phyloP scores from a whole-genome alignment of 2,113 vertebrate genomes.

The Catharus minimus region DNA sequence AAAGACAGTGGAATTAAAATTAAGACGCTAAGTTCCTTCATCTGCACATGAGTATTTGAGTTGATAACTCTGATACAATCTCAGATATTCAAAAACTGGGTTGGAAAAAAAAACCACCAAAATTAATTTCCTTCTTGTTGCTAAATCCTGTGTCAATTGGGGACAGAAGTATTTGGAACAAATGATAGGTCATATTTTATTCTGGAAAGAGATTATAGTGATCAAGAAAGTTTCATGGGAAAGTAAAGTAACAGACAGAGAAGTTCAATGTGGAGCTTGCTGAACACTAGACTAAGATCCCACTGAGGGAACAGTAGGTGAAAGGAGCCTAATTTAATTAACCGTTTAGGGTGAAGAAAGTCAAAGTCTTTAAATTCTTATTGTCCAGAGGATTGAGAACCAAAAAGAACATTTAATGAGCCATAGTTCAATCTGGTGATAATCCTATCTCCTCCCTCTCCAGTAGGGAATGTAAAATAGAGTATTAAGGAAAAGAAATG shows the following conservation, averaged over 20 bases:
- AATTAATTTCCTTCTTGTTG: neutral
- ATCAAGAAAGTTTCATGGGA: neutral
- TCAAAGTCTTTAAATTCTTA: neutral
- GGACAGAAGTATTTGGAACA: neutral
- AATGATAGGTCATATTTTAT: neutral
- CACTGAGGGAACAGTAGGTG: neutral
- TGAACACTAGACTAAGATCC: neutral
- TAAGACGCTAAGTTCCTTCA: neutral
- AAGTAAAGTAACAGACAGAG: neutral
- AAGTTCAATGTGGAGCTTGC: neutral
- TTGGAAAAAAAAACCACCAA: no score
- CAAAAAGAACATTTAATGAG: neutral
- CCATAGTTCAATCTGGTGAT: neutral
- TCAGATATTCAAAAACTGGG: neutral
- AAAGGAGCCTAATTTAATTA: neutral
- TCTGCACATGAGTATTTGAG: neutral
- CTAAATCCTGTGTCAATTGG: neutral
- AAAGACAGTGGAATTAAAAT: neutral
- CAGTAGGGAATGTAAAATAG: neutral
- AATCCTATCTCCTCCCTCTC: neutral
- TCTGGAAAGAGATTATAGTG: neutral
- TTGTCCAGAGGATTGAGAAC: neutral
- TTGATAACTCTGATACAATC: neutral
- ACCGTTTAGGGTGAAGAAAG: neutral
- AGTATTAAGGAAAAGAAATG: neutral